Evolutionary conservation across 1,140 invertebrate species (phyloP).

Genomic region (Drosophila orena): DNA sequence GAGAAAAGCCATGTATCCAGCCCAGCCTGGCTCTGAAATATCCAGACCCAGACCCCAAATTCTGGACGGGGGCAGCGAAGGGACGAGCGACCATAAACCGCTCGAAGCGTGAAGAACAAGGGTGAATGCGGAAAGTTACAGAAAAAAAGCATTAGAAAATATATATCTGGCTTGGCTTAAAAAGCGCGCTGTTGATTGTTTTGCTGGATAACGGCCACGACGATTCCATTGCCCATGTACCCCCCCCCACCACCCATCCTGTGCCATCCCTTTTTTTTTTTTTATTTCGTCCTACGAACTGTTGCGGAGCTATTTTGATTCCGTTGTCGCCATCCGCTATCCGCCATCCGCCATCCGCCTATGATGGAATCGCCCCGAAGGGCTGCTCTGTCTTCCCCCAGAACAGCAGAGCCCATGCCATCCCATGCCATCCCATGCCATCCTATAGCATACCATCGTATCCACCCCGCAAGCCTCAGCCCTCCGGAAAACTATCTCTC

Average conservation of each 20-base stretch:
- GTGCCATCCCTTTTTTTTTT: conserved; percentile 10
- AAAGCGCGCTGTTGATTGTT: conserved; percentile 82
- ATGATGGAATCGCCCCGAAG: conserved; percentile 60
- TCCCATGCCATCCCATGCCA: not conserved
- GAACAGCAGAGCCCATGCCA: not conserved
- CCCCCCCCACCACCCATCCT: not conserved
- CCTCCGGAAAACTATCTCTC: conserved; percentile 60
- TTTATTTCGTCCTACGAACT: conserved; percentile 19
- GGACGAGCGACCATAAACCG: conserved; percentile 65
- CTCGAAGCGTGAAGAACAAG: conserved; percentile 82
- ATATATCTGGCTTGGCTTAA: conserved; percentile 81
- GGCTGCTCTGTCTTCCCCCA: conserved; percentile 23
- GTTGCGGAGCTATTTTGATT: conserved; percentile 59
- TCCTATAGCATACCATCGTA: not conserved
- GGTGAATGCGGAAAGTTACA: conserved; percentile 81
- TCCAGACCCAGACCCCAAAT: conserved; percentile 59
- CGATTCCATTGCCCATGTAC: conserved; percentile 29
- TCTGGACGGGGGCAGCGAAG: not conserved
- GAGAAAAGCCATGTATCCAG: conserved; percentile 38
- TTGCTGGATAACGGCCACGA: conserved; percentile 77
- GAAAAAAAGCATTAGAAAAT: conserved; percentile 83
- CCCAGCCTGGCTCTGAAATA: conserved; percentile 40
- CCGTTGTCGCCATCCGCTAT: conserved; percentile 55
- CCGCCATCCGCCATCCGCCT: conserved; percentile 33
- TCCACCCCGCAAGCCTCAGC: conserved; percentile 20